These are phyloP conservation scores for Calyptomena viridis DNA, from an alignment of 2,113 vertebrate genomes.

Conservation along the genomic window DNA sequence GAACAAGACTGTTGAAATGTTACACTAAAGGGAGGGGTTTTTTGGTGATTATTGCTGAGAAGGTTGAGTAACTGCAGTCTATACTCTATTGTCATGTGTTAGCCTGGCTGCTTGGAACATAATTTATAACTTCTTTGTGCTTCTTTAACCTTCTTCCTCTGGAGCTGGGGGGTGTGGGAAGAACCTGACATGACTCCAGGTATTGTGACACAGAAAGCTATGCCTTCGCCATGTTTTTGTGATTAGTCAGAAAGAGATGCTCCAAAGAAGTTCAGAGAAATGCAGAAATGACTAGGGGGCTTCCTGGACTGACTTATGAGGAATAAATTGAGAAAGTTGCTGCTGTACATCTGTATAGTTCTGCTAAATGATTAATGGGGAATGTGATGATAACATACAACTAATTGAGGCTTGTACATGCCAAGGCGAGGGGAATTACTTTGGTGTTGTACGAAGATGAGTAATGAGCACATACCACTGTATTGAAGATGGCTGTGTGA, in stretches of 20 bases:
- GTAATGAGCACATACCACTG: background rate
- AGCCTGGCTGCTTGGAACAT: background rate
- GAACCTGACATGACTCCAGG: background rate
- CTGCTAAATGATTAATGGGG: conserved; percentile 41
- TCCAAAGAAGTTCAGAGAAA: background rate
- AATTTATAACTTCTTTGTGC: background rate
- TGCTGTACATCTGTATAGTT: background rate
- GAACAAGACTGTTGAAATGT: background rate
- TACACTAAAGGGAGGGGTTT: background rate
- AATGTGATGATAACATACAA: conserved; percentile 16
- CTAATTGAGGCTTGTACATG: conserved; percentile 15
- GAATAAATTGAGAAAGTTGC: conserved; percentile 18
- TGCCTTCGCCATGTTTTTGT: background rate
- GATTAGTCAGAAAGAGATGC: background rate
- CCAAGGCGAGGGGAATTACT: background rate
- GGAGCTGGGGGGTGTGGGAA: background rate
- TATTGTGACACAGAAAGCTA: conserved; percentile 32
- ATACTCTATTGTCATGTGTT: background rate
- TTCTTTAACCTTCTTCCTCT: conserved; percentile 4
- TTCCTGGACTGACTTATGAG: conserved; percentile 32
- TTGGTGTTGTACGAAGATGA: background rate
- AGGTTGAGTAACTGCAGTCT: background rate
- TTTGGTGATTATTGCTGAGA: background rate
- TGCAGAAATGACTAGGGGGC: conserved; percentile 9
- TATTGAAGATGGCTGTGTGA: background rate